Conservation (phyloP, 2,888 invertebrate species). For the Melolontha melolontha region DNA sequence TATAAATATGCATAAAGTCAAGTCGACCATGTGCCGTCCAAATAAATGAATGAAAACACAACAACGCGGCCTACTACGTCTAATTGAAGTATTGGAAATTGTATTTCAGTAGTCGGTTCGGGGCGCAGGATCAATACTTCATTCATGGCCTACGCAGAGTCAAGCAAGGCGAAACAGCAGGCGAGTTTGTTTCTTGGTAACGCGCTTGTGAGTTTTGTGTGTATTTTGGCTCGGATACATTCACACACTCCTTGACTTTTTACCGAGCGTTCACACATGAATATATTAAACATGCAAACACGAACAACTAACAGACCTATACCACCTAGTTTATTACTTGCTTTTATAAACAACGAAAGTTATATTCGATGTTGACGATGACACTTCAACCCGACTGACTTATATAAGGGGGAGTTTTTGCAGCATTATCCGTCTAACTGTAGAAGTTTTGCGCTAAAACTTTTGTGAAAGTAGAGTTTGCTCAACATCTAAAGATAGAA, state of each 20-base stretch:
- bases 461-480: no score
- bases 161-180: constrained; percentile 38
- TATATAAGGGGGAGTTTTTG: no score
- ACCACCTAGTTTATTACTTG: constrained; percentile 17
- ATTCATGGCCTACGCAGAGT: constrained; percentile 58
- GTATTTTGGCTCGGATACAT: constrained; percentile 2
- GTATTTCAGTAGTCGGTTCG: constrained; percentile 48
- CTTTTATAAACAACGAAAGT: constrained; percentile 22
- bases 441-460: no score
- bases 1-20: constrained; percentile 19
- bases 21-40: constrained; percentile 12
- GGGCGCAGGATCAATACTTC: constrained; percentile 59
- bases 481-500: no score
- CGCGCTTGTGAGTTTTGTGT: constrained; percentile 4
- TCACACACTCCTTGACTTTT: not conserved
- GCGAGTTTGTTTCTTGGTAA: constrained; percentile 31
- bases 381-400: not conserved
- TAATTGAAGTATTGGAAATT: constrained; percentile 49
- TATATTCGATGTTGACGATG: constrained; percentile 13
- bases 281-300: not conserved
- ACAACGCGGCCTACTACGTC: constrained; percentile 42
- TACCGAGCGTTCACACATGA: constrained; percentile 1
- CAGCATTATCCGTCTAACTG: no score
- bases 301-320: not conserved
- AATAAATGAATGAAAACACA: constrained; percentile 41